Conservation (phyloP, 2,113 vertebrate genomes). For the Emydocephalus ijimae region DNA sequence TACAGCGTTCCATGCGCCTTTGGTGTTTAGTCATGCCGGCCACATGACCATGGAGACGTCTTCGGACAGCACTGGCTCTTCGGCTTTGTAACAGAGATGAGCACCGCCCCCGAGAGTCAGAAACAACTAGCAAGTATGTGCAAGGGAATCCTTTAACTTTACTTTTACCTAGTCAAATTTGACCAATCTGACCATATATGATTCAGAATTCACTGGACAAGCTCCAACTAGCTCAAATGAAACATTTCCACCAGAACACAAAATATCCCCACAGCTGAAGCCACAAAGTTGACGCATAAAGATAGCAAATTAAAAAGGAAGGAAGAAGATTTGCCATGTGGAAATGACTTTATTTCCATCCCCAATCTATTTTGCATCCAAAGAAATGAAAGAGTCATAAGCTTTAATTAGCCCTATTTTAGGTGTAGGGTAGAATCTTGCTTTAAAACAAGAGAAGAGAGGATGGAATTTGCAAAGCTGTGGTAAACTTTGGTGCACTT, state of each 20-base stretch:
- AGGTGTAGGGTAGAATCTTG: neutral
- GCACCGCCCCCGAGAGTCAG: no score
- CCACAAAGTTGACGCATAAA: neutral
- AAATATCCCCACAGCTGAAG: neutral
- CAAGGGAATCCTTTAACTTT: no score
- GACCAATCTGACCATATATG: neutral
- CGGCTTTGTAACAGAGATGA: no score
- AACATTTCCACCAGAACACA: neutral
- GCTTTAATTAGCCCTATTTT: neutral
- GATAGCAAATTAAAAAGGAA: neutral
- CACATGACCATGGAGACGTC: no score
- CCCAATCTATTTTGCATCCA: neutral
- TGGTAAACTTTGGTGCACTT: slow-evolving; percentile 28
- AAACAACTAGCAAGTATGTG: no score
- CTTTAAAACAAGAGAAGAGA: neutral
- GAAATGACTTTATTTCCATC: neutral
- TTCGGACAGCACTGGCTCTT: no score
- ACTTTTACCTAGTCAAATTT: no score
- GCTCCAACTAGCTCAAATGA: neutral
- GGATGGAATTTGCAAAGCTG: neutral
- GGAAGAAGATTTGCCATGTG: neutral
- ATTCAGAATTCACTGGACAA: no score
- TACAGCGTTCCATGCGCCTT: no score
- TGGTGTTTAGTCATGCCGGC: no score
- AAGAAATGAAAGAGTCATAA: neutral